These are phyloP conservation scores for Atherinosoma microstoma DNA, from an alignment of 2,797 vertebrate species.

Conservation along the genomic window DNA sequence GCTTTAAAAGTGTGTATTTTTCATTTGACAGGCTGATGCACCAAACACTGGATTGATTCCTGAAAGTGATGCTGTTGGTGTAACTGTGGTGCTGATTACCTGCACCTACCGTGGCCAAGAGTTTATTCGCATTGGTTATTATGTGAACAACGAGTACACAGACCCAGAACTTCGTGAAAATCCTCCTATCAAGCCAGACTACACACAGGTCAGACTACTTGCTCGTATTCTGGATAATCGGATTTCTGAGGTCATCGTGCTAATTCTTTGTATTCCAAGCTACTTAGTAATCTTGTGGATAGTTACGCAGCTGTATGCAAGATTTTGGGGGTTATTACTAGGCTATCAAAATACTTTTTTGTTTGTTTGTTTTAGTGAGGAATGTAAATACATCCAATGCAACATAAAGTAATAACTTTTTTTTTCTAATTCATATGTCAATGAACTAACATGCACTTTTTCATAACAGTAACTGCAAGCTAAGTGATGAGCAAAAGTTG, in stretches of 20 bases:
- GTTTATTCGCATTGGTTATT: constrained; percentile 95
- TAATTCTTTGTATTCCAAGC: background rate
- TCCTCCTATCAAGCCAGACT: constrained; percentile 91
- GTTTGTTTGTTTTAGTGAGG: background rate
- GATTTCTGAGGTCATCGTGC: background rate
- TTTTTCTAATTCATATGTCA: too few species aligned
- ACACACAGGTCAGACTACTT: constrained; percentile 85
- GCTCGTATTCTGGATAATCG: constrained; percentile 4
- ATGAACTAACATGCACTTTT: too few species aligned
- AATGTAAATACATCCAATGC: background rate
- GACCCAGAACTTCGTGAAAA: constrained; percentile 91
- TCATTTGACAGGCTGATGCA: constrained; percentile 86
- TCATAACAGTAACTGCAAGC: background rate
- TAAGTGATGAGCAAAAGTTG: background rate
- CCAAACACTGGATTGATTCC: constrained; percentile 91
- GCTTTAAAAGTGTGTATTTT: constrained; percentile 7
- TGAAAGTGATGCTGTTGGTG: constrained; percentile 92
- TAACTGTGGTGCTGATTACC: constrained; percentile 93
- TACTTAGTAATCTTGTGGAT: background rate
- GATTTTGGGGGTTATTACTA: background rate
- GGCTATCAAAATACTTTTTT: too few species aligned
- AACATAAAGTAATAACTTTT: background rate
- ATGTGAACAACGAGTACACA: constrained; percentile 95
- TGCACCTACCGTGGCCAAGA: constrained; percentile 94
- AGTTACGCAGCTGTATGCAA: background rate